Evolutionary conservation across 2,113 vertebrate genomes (phyloP).

Genomic region (Tragelaphus strepsiceros): DNA sequence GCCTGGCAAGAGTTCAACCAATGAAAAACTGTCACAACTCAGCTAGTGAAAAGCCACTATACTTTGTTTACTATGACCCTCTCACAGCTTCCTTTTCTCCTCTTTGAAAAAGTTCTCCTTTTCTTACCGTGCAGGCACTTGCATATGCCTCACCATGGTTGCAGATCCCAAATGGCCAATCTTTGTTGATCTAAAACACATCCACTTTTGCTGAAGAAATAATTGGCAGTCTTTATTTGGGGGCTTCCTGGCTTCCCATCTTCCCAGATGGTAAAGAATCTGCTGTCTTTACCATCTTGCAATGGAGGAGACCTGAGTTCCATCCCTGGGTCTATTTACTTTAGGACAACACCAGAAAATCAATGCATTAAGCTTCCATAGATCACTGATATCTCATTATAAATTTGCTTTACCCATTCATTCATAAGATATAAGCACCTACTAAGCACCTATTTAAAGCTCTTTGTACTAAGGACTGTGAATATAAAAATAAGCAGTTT

Average conservation of each 20-base stretch:
- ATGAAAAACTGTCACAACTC: background rate
- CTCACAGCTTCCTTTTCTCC: background rate
- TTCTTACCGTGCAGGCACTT: background rate
- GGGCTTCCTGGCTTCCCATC: background rate
- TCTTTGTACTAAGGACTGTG: background rate
- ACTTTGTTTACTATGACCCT: background rate
- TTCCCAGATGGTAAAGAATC: background rate
- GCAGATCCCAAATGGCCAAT: background rate
- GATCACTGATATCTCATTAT: background rate
- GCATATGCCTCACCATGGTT: background rate
- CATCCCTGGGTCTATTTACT: background rate
- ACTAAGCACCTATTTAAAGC: background rate
- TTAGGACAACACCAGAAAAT: background rate
- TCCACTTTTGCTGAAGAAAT: background rate
- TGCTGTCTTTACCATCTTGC: background rate
- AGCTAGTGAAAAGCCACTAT: background rate
- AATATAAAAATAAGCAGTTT: conserved; percentile 22
- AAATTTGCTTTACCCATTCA: background rate
- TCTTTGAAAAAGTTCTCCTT: background rate
- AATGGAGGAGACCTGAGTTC: background rate
- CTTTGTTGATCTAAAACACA: background rate
- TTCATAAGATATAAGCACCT: background rate
- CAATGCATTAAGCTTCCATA: background rate
- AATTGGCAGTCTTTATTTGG: background rate
- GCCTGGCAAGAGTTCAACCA: background rate